A percentile compares a stretch with the other conserved stretches of the same genome.
Evolutionary conservation across 2,888 invertebrate species (phyloP).

Genomic region (Seladonia tumulorum): DNA sequence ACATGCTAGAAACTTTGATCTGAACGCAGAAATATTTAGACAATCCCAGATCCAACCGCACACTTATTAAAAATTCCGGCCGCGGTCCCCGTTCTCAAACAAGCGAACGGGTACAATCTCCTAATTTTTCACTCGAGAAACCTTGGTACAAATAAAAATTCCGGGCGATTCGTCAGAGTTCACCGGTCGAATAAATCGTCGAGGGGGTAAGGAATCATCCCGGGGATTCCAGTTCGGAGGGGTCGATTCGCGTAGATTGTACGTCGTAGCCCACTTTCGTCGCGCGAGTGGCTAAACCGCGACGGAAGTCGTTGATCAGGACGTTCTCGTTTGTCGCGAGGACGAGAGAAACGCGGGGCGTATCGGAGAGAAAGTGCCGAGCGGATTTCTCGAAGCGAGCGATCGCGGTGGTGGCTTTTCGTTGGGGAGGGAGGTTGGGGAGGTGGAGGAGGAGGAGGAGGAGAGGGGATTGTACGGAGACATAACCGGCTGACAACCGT

Average conservation of each 20-base stretch:
- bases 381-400: constrained; percentile 38
- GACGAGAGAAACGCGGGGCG: constrained; percentile 22
- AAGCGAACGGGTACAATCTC: background rate
- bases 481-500: constrained; percentile 47
- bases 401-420: constrained; percentile 25
- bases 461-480: constrained; percentile 28
- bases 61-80: background rate
- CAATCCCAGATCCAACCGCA: fast-evolving
- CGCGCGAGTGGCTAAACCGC: constrained; percentile 20
- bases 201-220: background rate
- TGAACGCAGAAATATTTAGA: background rate
- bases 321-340: background rate
- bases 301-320: constrained; percentile 46
- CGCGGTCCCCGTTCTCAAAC: background rate
- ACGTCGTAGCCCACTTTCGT: background rate
- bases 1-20: background rate
- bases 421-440: constrained; percentile 12
- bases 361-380: constrained; percentile 32
- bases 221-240: background rate
- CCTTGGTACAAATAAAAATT: background rate
- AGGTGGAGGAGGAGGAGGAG: background rate
- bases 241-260: background rate
- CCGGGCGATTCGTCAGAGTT: background rate
- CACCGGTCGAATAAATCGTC: constrained; percentile 1
- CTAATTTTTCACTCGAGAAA: background rate